These are phyloP conservation scores for Brenthis ino DNA, from an alignment of 2,888 invertebrate genomes.

Conservation along the genomic window DNA sequence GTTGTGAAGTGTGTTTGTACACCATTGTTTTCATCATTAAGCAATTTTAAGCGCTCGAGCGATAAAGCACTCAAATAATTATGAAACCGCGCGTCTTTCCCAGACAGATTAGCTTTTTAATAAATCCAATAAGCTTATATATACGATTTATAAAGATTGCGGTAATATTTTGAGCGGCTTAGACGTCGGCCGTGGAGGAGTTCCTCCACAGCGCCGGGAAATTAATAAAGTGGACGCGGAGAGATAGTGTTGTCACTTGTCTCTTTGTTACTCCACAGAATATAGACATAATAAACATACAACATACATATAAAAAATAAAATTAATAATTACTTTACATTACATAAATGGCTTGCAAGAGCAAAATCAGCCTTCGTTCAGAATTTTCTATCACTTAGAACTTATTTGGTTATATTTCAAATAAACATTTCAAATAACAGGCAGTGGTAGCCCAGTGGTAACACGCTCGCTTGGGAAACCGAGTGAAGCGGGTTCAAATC, in stretches of 20 bases:
- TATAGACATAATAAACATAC: no score
- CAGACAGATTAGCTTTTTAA: conserved; percentile 15
- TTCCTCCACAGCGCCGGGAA: neutral
- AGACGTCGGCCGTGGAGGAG: neutral
- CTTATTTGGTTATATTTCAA: no score
- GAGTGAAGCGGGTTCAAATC: no score
- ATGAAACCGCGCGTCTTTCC: conserved; percentile 4
- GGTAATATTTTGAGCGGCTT: conserved; percentile 7
- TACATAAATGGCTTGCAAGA: no score
- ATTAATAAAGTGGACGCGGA: neutral
- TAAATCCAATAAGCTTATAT: conserved; percentile 14
- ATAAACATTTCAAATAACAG: no score
- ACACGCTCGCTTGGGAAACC: no score
- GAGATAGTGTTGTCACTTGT: conserved; percentile 1
- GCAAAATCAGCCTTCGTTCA: no score
- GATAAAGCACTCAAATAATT: conserved; percentile 10
- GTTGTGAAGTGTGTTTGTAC: neutral
- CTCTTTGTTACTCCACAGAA: neutral
- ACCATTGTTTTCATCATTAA: conserved; percentile 6
- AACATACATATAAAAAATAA: no score
- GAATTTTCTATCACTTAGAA: no score
- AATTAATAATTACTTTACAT: no score
- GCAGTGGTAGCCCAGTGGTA: no score
- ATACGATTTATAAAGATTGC: conserved; percentile 9
- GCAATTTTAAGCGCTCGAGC: neutral